These are phyloP conservation scores for Yasuhikotakia modesta DNA, from an alignment of 2,797 vertebrate genomes.

Conservation along the genomic window DNA sequence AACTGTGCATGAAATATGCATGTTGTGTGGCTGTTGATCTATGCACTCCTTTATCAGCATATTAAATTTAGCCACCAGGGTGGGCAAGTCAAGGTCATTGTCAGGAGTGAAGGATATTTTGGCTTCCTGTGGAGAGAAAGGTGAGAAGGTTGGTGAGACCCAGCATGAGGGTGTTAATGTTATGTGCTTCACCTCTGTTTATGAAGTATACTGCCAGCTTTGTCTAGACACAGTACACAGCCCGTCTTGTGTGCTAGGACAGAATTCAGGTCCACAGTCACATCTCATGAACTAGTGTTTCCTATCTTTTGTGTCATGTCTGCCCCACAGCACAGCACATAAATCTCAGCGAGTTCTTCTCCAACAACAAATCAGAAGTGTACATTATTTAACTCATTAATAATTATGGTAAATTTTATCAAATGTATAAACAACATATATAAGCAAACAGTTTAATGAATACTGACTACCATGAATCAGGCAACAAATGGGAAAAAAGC, in stretches of 20 bases:
- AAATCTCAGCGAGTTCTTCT: background rate
- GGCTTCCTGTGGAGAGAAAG: constrained; percentile 17
- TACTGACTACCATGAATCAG: background rate
- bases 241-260: background rate
- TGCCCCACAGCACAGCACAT: too few relatives aligned
- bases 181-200: constrained; percentile 18
- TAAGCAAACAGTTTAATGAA: too few relatives aligned
- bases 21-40: background rate
- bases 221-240: background rate
- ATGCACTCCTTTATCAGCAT: background rate
- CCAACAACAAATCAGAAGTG: background rate
- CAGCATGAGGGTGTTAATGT: constrained; percentile 34
- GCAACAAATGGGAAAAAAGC: background rate
- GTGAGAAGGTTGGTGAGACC: constrained; percentile 35
- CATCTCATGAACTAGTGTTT: background rate
- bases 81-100: constrained; percentile 64
- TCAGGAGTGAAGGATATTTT: constrained; percentile 44
- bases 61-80: constrained; percentile 32
- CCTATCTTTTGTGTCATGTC: background rate
- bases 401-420: background rate
- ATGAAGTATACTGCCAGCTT: constrained; percentile 22
- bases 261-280: background rate
- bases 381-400: background rate
- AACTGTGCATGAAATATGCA: background rate
- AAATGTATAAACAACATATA: background rate